These are phyloP conservation scores for Ophthalmolycus amberensis DNA, from an alignment of 2,113 vertebrate species.

Conservation along the genomic window DNA sequence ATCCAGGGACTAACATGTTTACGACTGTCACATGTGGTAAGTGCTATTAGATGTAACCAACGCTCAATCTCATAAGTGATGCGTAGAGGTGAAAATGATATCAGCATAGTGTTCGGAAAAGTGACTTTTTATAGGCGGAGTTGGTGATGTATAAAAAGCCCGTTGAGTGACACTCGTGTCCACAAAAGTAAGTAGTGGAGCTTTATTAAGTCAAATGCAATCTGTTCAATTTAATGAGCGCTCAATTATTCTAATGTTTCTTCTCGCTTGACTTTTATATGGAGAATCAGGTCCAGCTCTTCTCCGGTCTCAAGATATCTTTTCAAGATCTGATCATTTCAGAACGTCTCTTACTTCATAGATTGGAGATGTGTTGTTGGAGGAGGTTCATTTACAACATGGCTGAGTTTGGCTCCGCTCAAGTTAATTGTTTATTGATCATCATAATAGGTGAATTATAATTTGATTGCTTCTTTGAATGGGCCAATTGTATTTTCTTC, in stretches of 20 bases:
- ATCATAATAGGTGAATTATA: constrained; percentile 27
- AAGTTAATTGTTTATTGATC: constrained; percentile 50
- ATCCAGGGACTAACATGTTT: constrained; percentile 58
- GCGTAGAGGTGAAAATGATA: constrained; percentile 41
- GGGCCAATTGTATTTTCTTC: constrained; percentile 17
- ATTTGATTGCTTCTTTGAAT: constrained; percentile 40
- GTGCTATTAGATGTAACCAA: constrained; percentile 42
- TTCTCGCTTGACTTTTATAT: constrained; percentile 53
- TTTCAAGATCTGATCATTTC: constrained; percentile 19
- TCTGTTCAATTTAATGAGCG: constrained; percentile 42
- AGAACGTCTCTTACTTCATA: constrained; percentile 4
- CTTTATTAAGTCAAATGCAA: constrained; percentile 52
- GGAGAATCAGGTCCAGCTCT: constrained; percentile 24
- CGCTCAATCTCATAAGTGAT: constrained; percentile 75
- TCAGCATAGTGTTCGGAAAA: constrained; percentile 62
- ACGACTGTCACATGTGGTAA: constrained; percentile 56
- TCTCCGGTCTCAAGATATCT: background rate
- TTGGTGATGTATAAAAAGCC: constrained; percentile 44
- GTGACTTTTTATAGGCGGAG: constrained; percentile 71
- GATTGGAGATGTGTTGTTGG: constrained; percentile 22
- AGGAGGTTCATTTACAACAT: constrained; percentile 1
- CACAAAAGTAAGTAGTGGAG: constrained; percentile 23
- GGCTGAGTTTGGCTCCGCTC: background rate
- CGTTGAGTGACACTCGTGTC: constrained; percentile 46
- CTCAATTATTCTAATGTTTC: constrained; percentile 61